phyloP scores from a whole-genome alignment of 2,113 vertebrate genomes.

The Saguinus midas region DNA sequence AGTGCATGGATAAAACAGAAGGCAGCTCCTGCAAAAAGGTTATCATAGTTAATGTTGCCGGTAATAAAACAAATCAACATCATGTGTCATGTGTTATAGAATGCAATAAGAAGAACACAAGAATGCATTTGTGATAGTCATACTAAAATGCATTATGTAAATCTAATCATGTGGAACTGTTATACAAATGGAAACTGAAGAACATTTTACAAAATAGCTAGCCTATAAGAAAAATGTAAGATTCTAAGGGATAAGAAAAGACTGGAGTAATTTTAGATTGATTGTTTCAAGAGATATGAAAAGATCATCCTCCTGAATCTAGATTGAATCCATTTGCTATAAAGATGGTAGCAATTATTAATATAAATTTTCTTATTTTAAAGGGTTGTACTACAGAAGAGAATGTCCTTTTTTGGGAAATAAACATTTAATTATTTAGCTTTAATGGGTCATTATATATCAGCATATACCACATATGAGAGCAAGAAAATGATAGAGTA shows the following conservation, averaged over 20 bases:
- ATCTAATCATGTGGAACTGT: background rate
- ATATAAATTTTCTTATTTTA: background rate
- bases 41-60: background rate
- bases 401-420: background rate
- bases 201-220: too few species aligned
- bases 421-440: background rate
- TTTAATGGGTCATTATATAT: background rate
- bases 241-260: background rate
- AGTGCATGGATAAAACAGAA: background rate
- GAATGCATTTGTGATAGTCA: background rate
- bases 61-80: background rate
- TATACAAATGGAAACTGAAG: background rate
- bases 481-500: background rate
- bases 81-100: background rate
- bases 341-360: background rate
- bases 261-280: background rate
- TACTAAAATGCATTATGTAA: background rate
- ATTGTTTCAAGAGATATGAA: background rate
- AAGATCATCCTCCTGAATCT: background rate
- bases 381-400: background rate
- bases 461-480: background rate
- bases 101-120: background rate
- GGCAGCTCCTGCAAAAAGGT: background rate
- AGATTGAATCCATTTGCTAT: background rate
- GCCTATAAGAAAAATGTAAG: too few species aligned